Percentiles rank a stretch among this genome's conserved stretches.
Conservation (phyloP, 2,113 vertebrate genomes). For the Cryptotis parvus region DNA sequence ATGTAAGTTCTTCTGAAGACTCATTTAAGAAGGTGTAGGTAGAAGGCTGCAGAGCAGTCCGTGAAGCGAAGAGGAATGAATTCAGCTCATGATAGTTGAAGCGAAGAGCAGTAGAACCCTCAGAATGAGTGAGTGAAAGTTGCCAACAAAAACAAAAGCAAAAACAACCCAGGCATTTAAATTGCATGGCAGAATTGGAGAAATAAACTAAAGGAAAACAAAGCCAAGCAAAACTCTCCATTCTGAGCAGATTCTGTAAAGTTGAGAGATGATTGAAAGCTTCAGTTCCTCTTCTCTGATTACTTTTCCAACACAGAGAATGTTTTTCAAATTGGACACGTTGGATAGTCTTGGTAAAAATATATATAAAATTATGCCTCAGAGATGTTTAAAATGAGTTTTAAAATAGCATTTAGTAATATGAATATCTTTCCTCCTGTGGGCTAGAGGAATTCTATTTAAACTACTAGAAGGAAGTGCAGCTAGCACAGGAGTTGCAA, state of each 20-base stretch:
- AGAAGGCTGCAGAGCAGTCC: not conserved
- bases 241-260: not conserved
- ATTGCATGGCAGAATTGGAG: not conserved
- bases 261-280: not conserved
- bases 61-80: not conserved
- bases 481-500: not conserved
- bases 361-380: not conserved
- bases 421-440: not conserved
- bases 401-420: too few species aligned
- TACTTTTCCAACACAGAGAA: not conserved
- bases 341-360: too few species aligned
- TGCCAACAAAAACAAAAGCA: not conserved
- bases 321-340: not conserved
- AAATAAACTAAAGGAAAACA: not conserved
- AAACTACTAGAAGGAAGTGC: not conserved
- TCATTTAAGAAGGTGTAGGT: not conserved
- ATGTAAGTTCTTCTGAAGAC: not conserved
- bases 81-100: too few species aligned
- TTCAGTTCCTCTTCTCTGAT: not conserved
- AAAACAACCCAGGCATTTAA: not conserved
- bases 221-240: not conserved
- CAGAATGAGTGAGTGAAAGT: fast-evolving
- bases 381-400: too few species aligned
- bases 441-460: not conserved
- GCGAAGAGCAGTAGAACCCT: not conserved